phyloP scores from a whole-genome alignment of 2,113 vertebrate species.

The Argyrosomus japonicus region DNA sequence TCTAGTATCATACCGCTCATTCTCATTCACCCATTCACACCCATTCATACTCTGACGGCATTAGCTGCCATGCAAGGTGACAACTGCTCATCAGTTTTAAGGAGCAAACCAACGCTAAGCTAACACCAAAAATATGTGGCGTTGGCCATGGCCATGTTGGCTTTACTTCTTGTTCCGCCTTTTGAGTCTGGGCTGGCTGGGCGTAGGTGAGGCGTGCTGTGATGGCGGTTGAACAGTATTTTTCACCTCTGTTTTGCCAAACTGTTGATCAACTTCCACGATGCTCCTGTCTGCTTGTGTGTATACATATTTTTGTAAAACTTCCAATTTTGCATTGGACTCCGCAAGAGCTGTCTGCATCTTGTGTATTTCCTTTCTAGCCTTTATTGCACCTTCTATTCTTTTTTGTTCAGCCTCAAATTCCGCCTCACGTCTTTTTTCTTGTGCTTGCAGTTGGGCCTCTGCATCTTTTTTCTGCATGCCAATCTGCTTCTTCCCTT shows the following conservation, averaged over 20 bases:
- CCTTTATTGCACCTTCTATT: slow-evolving; percentile 38
- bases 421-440: no score
- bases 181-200: not conserved
- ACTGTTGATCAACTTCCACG: not conserved
- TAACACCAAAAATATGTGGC: no score
- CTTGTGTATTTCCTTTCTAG: slow-evolving; percentile 42
- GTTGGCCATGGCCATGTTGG: no score
- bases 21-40: no score
- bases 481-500: slow-evolving; percentile 21
- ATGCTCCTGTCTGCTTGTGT: not conserved
- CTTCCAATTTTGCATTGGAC: slow-evolving; percentile 48
- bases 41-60: no score
- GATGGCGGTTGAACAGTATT: not conserved
- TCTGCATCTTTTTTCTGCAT: slow-evolving; percentile 6
- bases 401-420: slow-evolving; percentile 46
- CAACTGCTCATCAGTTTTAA: no score
- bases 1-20: no score
- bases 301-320: slow-evolving; percentile 40
- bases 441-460: slow-evolving; percentile 14
- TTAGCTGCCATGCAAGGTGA: no score
- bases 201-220: no score
- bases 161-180: no score
- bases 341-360: slow-evolving; percentile 47
- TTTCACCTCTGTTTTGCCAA: not conserved
- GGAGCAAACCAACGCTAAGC: no score